phyloP scores from a whole-genome alignment of 2,888 invertebrate species.

The Andrena haemorrhoa region DNA sequence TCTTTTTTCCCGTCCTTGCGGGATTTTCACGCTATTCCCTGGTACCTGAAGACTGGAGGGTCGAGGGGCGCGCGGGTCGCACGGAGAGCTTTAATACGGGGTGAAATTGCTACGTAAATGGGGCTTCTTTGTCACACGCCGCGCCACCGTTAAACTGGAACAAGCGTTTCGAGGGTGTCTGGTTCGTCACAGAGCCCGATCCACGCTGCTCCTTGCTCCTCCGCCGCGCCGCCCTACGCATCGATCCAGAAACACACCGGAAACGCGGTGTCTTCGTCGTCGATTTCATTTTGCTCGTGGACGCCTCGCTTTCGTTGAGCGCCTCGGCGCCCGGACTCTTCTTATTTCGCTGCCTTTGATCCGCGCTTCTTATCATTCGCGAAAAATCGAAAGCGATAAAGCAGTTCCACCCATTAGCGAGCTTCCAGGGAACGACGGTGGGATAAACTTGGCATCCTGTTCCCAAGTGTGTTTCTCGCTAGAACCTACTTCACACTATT shows the following conservation, averaged over 20 bases:
- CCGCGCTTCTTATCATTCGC: conserved; percentile 14
- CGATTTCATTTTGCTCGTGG: conserved; percentile 40
- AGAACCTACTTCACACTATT: too few relatives aligned
- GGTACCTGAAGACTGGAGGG: too few relatives aligned
- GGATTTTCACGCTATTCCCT: too few relatives aligned
- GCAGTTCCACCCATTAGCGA: conserved; percentile 34
- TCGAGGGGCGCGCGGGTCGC: background rate
- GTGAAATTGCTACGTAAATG: conserved; percentile 42
- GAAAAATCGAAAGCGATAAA: conserved; percentile 48
- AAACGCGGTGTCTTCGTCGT: conserved; percentile 49
- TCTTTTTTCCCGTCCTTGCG: too few relatives aligned
- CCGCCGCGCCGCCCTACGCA: conserved; percentile 32
- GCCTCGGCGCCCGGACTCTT: background rate
- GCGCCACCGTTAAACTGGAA: conserved; percentile 43
- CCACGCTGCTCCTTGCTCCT: background rate
- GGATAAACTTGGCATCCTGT: too few relatives aligned
- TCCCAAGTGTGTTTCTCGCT: too few relatives aligned
- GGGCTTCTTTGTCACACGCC: conserved; percentile 35
- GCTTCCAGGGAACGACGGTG: too few relatives aligned
- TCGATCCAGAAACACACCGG: conserved; percentile 33
- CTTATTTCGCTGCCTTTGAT: background rate
- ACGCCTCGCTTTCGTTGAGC: background rate
- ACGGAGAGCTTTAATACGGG: conserved; percentile 20
- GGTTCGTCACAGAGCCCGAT: conserved; percentile 10
- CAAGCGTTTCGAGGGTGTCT: conserved; percentile 30